phyloP scores from a whole-genome alignment of 2,797 vertebrate species.

The Helicolenus hilgendorfi region DNA sequence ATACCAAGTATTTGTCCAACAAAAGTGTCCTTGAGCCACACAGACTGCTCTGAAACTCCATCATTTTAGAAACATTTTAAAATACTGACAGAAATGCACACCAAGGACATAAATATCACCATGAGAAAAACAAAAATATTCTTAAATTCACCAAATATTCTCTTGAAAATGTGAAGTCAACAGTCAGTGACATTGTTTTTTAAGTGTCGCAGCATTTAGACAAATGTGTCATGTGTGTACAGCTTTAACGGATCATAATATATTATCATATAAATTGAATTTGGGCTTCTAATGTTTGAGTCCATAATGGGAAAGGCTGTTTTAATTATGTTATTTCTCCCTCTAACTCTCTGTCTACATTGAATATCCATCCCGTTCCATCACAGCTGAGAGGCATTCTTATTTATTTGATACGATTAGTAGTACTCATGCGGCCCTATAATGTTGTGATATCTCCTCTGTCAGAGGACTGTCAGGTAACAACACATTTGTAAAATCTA shows the following conservation, averaged over 20 bases:
- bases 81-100: not conserved
- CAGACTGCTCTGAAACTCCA: not conserved
- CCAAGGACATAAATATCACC: not conserved
- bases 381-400: conserved; percentile 78
- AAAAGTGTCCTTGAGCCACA: not conserved
- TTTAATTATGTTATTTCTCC: conserved; percentile 86
- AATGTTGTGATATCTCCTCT: conserved; percentile 89
- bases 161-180: conserved; percentile 21
- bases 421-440: conserved; percentile 86
- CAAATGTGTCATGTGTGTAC: conserved; percentile 53
- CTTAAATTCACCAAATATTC: not conserved
- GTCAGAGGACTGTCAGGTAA: conserved; percentile 92
- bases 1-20: not conserved
- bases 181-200: conserved; percentile 15
- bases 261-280: conserved; percentile 89
- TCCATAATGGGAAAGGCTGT: conserved; percentile 79
- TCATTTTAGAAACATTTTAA: not conserved
- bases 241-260: conserved; percentile 51
- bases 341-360: conserved; percentile 68
- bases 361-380: conserved; percentile 67
- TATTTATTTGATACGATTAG: conserved; percentile 91
- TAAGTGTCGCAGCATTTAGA: conserved; percentile 31
- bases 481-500: conserved; percentile 94
- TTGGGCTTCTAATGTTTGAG: conserved; percentile 80
- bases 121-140: not conserved